Evolutionary conservation across 2,888 invertebrate species (phyloP).

Genomic region (Tetranychus truncatus): DNA sequence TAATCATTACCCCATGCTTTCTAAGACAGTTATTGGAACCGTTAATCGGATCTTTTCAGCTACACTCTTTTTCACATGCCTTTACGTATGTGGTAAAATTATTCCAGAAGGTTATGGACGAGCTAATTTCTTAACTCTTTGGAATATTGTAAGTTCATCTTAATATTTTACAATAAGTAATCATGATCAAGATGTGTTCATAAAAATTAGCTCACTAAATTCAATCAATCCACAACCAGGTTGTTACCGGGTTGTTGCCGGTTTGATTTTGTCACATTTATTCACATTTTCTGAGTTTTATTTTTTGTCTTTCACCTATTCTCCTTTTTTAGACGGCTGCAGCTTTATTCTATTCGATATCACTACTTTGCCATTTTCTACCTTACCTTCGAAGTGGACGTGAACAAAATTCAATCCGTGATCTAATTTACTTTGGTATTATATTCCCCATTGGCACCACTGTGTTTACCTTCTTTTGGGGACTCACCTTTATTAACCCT

Average conservation of each 20-base stretch:
- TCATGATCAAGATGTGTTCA: too few relatives aligned
- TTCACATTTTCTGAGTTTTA: not conserved
- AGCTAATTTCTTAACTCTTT: not conserved
- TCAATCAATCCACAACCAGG: not conserved
- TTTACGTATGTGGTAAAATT: not conserved
- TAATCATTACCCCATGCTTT: not conserved
- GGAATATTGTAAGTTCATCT: not conserved
- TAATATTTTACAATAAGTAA: too few relatives aligned
- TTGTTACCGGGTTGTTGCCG: too few relatives aligned
- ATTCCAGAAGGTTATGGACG: not conserved
- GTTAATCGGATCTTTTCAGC: not conserved
- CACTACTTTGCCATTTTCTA: slow-evolving; percentile 1
- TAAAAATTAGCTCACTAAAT: not conserved
- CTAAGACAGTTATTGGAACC: not conserved
- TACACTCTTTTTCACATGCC: not conserved
- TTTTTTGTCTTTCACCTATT: not conserved
- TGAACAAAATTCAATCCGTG: not conserved
- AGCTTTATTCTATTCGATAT: not conserved
- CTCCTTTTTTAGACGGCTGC: not conserved
- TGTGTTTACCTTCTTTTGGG: not conserved
- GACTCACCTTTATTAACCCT: not conserved
- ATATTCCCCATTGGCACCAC: not conserved
- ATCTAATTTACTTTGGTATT: not conserved
- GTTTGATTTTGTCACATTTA: too few relatives aligned
- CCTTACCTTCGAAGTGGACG: not conserved